Percentiles rank a stretch among this genome's conserved stretches.
Evolutionary conservation across 2,113 vertebrate species (phyloP).

Genomic region (Phyllostomus hastatus): DNA sequence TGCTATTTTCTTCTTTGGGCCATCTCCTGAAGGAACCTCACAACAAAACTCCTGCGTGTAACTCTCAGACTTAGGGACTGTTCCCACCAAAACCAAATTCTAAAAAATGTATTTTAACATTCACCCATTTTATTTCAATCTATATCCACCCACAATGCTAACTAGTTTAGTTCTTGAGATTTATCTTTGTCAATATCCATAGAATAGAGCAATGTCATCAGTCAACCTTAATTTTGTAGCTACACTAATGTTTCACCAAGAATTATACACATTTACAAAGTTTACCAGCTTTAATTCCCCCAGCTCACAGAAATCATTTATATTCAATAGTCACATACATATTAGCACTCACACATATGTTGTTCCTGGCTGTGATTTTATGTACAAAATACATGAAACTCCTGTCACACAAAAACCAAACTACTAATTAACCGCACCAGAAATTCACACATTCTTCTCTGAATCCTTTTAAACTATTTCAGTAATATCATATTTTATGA

Average conservation of each 20-base stretch:
- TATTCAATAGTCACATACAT: not conserved
- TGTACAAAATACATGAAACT: not conserved
- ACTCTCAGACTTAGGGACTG: not conserved
- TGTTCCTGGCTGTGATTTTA: not conserved
- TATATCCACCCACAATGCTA: not conserved
- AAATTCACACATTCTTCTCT: not conserved
- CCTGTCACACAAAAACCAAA: not conserved
- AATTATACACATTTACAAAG: not conserved
- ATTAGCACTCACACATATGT: not conserved
- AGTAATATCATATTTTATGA: not conserved
- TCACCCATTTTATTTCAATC: not conserved
- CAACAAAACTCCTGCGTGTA: not conserved
- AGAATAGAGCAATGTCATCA: not conserved
- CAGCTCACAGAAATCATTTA: not conserved
- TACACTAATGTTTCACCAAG: not conserved
- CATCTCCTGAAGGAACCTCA: not conserved
- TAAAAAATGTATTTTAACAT: not conserved
- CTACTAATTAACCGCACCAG: not conserved
- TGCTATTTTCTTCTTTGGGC: not conserved
- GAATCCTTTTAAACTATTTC: not conserved
- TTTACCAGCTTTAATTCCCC: not conserved
- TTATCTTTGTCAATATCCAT: not conserved
- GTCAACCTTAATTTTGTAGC: not conserved
- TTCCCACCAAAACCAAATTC: not conserved
- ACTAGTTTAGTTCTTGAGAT: not conserved